A percentile compares a stretch with the other conserved stretches of the same genome.
Conservation (phyloP, 2,888 invertebrate genomes). For the Oligia fasciuncula region DNA sequence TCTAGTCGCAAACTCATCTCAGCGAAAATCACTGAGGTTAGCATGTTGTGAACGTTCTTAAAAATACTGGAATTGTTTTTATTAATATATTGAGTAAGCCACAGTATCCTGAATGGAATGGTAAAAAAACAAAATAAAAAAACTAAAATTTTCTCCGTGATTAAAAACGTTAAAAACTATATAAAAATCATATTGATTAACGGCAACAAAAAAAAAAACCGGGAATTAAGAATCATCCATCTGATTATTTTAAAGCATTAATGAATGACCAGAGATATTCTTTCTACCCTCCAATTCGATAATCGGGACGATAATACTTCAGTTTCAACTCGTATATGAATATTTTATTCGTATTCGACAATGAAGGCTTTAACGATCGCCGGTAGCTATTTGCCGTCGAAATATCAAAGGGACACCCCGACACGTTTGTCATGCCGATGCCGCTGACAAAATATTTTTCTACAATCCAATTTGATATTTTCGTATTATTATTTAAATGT, state of each 20-base stretch:
- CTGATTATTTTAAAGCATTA: neutral
- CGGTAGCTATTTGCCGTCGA: constrained; percentile 18
- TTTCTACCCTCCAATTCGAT: neutral
- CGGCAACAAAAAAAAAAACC: neutral
- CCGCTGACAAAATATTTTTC: constrained; percentile 36
- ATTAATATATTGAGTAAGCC: no score
- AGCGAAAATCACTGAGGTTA: neutral
- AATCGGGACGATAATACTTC: constrained; percentile 19
- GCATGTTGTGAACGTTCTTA: no score
- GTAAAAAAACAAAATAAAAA: no score
- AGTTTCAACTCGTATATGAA: constrained; percentile 22
- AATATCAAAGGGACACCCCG: constrained; percentile 31
- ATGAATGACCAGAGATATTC: neutral
- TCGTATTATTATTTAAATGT: constrained; percentile 20
- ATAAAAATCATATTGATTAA: neutral
- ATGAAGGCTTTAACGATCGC: constrained; percentile 34
- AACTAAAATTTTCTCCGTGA: no score
- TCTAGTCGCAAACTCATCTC: no score
- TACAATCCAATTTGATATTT: constrained; percentile 37
- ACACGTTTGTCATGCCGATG: constrained; percentile 38
- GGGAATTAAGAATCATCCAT: no score
- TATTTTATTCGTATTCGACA: constrained; percentile 47
- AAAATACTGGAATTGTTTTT: no score
- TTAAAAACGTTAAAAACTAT: no score
- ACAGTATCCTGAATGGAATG: no score